These are phyloP conservation scores for Marronus borbonicus DNA, from an alignment of 2,888 invertebrate genomes.

Conservation along the genomic window DNA sequence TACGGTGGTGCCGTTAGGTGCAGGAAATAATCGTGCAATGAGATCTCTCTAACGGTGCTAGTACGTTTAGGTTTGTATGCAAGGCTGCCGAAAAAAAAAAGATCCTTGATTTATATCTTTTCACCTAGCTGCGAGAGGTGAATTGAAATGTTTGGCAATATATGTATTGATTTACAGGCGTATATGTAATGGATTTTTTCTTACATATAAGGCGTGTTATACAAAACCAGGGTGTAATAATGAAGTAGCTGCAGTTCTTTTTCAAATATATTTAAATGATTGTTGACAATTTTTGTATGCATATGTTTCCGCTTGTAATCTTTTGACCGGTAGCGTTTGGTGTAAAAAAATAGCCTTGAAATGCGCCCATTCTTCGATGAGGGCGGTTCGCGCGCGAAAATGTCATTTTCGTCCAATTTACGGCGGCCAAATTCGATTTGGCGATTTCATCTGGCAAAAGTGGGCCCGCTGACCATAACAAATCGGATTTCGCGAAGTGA, in stretches of 20 bases:
- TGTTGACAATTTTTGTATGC: too few species aligned
- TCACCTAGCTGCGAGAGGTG: not conserved
- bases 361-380: too few species aligned
- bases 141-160: slow-evolving; percentile 6
- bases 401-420: slow-evolving; percentile 54
- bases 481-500: slow-evolving; percentile 47
- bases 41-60: not conserved
- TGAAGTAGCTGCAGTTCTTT: too few species aligned
- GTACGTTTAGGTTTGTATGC: not conserved
- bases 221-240: too few species aligned
- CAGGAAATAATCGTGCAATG: slow-evolving; percentile 5
- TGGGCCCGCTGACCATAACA: slow-evolving; percentile 50
- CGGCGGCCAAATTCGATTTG: slow-evolving; percentile 53
- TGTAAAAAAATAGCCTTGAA: too few species aligned
- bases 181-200: too few species aligned
- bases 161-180: too few species aligned
- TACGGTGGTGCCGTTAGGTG: not conserved
- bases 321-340: too few species aligned
- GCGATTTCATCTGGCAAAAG: slow-evolving; percentile 51
- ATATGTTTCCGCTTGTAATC: too few species aligned
- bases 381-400: slow-evolving; percentile 34
- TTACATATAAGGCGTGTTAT: too few species aligned
- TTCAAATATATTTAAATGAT: too few species aligned
- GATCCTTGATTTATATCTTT: slow-evolving; percentile 3
- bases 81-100: not conserved